phyloP scores from a whole-genome alignment of 2,888 invertebrate genomes.

The Amphimallon solstitiale region DNA sequence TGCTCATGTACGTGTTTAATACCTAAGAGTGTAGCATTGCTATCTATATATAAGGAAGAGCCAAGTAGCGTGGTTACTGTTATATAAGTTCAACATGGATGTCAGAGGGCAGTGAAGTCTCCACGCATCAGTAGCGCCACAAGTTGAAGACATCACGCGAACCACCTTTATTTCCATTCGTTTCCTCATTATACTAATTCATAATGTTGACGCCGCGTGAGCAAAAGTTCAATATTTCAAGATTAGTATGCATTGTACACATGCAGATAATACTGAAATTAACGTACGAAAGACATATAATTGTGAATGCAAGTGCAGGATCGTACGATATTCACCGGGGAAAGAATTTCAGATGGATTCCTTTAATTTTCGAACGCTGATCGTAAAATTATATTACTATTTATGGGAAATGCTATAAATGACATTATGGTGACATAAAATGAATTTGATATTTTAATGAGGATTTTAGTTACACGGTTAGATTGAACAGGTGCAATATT shows the following conservation, averaged over 20 bases:
- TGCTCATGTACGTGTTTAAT: slow-evolving; percentile 20
- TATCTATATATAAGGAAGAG: slow-evolving; percentile 46
- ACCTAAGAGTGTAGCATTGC: slow-evolving; percentile 20
- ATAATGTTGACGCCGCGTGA: slow-evolving; percentile 35
- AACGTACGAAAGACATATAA: too few relatives aligned
- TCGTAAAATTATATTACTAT: too few relatives aligned
- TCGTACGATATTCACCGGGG: too few relatives aligned
- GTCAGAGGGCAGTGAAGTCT: slow-evolving; percentile 60
- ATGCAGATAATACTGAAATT: neutral
- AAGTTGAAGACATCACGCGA: slow-evolving; percentile 56
- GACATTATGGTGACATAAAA: too few relatives aligned
- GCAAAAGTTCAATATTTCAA: slow-evolving; percentile 22
- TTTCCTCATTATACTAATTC: slow-evolving; percentile 41
- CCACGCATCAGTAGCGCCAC: slow-evolving; percentile 58
- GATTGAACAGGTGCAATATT: too few relatives aligned
- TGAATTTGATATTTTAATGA: too few relatives aligned
- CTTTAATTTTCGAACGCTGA: too few relatives aligned
- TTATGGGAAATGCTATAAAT: too few relatives aligned
- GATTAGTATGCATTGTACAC: slow-evolving; percentile 16
- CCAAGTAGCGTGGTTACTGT: slow-evolving; percentile 59
- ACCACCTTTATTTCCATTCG: slow-evolving; percentile 39
- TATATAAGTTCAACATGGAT: slow-evolving; percentile 56
- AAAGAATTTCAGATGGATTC: too few relatives aligned
- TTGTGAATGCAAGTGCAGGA: too few relatives aligned
- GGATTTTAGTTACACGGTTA: too few relatives aligned